Evolutionary conservation across 2,797 vertebrate genomes (phyloP), one percentile per base, ranked within the genome.

Genomic region (Gila robusta): DNA sequence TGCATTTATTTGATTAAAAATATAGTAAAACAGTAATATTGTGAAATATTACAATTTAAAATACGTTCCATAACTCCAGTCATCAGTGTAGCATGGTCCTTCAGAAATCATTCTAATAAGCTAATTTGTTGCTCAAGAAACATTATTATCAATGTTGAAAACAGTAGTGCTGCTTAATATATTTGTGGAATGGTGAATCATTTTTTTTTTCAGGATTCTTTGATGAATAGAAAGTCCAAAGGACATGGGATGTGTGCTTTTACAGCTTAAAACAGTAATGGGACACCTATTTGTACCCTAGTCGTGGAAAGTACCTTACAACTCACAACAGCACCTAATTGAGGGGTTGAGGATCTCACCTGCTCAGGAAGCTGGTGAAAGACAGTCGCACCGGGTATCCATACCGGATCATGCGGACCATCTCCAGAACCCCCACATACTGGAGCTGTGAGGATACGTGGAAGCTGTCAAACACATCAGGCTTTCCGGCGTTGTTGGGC

Each of bases 381-480:
- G 96, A 93, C 84, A 98, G 95, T 67, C 97, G 97, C 49, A 97
- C 87, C 0, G 98, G 97, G 91, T 96, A 99, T 37, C 98, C 98
- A 0, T 97, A 96, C 17, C 97, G 97, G 91, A 98, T 97, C 93
- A 96, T 93, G 92, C 95, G 97, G 91, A 99, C 97, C 97, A 98
- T 97, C 89, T 98, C 97, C 84, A 99, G 94, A 77, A 99, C 97
- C 49, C 96, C 96, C 4, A 98, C 96, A 88, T 98, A 97, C 85
- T 97, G 97, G 80, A 99, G 96, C 90, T 99, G 98, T 47, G 96
- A 94, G 9, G 98, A 98, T 88, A 99, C 98, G 69, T 97, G 97
- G 92, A 95, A 94, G 93, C 96, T 96, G 92, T 99, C 97, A 79
- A 99, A 99, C 47, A 88, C 92, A 86, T 97, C 96, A 0, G 97